phyloP scores from a whole-genome alignment of 2,797 vertebrate species.

The Acipenser oxyrinchus region DNA sequence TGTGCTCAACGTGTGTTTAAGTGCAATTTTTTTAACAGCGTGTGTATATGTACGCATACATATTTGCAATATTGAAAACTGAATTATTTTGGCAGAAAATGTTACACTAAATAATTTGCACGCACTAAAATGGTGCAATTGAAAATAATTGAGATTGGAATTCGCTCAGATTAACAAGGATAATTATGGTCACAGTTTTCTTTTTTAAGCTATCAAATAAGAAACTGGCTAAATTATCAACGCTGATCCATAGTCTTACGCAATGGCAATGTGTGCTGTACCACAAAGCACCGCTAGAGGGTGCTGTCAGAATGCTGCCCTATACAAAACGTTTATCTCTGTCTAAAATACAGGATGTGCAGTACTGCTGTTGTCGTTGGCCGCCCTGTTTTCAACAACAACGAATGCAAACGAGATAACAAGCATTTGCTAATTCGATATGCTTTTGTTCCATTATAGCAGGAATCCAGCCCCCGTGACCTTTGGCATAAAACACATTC shows the following conservation, averaged over 20 bases:
- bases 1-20: no score
- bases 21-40: no score
- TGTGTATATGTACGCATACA: no score
- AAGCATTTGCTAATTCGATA: slow-evolving; percentile 7
- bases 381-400: not conserved
- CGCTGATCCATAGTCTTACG: no score
- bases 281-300: slow-evolving; percentile 21
- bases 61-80: no score
- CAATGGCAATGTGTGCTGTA: not conserved
- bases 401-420: not conserved
- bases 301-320: slow-evolving; percentile 1
- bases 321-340: not conserved
- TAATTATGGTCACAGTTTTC: not conserved
- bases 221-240: no score
- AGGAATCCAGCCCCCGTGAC: not conserved
- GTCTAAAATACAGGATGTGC: no score
- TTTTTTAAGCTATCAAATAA: not conserved
- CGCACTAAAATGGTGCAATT: no score
- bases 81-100: no score
- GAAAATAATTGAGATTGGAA: not conserved
- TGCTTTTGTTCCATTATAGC: not conserved
- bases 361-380: not conserved
- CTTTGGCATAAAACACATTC: slow-evolving; percentile 1
- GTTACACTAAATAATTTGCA: no score
- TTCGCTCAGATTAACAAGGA: not conserved